These are phyloP conservation scores for Octodonta nipae DNA, from an alignment of 2,888 invertebrate genomes.

Conservation along the genomic window DNA sequence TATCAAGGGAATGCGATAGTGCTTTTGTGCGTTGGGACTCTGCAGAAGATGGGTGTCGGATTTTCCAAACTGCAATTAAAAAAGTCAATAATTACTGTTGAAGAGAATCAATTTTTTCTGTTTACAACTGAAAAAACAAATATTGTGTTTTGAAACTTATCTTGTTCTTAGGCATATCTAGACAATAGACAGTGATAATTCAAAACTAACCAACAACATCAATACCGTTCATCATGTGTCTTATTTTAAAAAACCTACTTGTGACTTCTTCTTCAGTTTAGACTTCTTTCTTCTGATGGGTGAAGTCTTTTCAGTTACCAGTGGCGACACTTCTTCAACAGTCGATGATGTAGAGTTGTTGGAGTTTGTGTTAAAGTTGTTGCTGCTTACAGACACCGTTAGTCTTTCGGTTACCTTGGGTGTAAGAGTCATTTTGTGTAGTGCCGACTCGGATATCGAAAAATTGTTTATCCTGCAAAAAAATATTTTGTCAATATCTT, in stretches of 20 bases:
- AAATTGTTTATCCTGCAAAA: constrained; percentile 34
- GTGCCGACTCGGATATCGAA: constrained; percentile 80
- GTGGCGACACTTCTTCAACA: constrained; percentile 37
- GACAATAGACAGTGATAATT: no score
- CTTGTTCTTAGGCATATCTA: no score
- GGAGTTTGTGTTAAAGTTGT: constrained; percentile 26
- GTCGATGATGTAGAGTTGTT: constrained; percentile 43
- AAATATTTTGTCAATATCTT: neutral
- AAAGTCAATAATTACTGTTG: neutral
- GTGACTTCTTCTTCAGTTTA: constrained; percentile 24
- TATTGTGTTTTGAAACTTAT: no score
- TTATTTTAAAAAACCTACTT: constrained; percentile 17
- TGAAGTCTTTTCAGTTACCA: constrained; percentile 35
- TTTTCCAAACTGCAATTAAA: constrained; percentile 24
- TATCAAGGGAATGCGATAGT: constrained; percentile 35
- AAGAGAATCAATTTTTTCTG: neutral
- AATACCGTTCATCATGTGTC: no score
- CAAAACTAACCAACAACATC: no score
- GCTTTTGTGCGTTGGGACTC: constrained; percentile 14
- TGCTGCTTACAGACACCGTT: constrained; percentile 23
- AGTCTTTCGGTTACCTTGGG: constrained; percentile 27
- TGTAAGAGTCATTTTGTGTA: constrained; percentile 51
- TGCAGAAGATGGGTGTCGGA: constrained; percentile 20
- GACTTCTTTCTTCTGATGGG: constrained; percentile 30
- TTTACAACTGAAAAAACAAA: no score